Evolutionary conservation across 2,113 vertebrate species (phyloP).

Genomic region (Halichoerus grypus): DNA sequence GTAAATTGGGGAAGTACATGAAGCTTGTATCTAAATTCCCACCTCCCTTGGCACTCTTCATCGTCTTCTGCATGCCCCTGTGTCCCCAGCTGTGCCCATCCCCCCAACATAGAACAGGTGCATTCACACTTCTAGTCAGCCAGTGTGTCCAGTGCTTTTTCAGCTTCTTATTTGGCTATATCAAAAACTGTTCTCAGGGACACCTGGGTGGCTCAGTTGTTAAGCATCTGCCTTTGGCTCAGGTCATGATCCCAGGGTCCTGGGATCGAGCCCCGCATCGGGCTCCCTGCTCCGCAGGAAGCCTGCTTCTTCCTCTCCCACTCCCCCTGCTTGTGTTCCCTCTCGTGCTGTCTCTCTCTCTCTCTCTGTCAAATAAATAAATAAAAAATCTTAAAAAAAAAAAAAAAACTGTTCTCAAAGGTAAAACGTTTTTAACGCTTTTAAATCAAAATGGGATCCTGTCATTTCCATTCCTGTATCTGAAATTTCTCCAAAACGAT

Average conservation of each 20-base stretch:
- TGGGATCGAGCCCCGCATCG: too few species aligned
- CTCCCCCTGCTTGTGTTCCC: too few species aligned
- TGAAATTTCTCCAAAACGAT: not conserved
- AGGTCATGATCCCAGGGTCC: too few species aligned
- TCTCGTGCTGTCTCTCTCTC: too few species aligned
- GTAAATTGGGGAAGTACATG: not conserved
- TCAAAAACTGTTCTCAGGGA: not conserved
- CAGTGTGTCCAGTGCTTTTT: not conserved
- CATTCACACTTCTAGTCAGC: not conserved
- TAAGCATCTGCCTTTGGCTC: too few species aligned
- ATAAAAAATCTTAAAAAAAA: too few species aligned
- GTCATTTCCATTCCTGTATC: not conserved
- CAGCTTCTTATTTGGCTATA: not conserved
- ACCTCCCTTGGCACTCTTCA: too few species aligned
- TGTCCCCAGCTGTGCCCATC: accelerated
- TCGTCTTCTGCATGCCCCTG: accelerated
- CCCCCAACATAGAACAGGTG: accelerated
- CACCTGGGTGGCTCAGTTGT: too few species aligned
- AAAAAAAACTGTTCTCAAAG: not conserved
- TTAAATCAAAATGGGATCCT: not conserved
- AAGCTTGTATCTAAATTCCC: not conserved
- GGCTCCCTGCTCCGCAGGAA: too few species aligned
- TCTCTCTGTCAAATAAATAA: too few species aligned
- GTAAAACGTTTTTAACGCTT: not conserved
- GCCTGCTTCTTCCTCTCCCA: too few species aligned